Conservation (phyloP, 2,797 vertebrate species). For the Vespertilio murinus region DNA sequence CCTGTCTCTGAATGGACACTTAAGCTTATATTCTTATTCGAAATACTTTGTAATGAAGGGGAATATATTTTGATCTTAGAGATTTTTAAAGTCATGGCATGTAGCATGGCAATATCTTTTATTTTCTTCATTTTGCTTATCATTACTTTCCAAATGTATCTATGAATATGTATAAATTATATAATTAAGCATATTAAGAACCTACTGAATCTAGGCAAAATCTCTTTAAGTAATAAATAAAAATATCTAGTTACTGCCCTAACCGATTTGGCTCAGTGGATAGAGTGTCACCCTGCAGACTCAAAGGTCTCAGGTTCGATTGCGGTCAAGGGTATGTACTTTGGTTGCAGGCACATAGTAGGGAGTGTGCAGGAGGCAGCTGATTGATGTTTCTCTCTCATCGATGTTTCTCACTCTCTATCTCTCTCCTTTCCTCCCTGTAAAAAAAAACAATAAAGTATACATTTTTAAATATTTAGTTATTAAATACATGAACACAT, state of each 20-base stretch:
- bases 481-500: not conserved
- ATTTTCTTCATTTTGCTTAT: conserved; percentile 10
- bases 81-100: not conserved
- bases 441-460: too few relatives aligned
- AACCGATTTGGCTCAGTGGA: too few relatives aligned
- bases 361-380: too few relatives aligned
- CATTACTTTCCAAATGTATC: not conserved
- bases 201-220: not conserved
- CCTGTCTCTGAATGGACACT: not conserved
- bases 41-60: not conserved
- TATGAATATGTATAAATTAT: not conserved
- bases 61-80: not conserved
- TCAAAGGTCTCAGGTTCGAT: too few relatives aligned
- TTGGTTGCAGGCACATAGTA: too few relatives aligned
- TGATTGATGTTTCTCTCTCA: too few relatives aligned
- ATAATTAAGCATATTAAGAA: not conserved
- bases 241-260: not conserved
- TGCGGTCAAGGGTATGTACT: too few relatives aligned
- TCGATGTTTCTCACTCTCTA: too few relatives aligned
- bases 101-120: not conserved
- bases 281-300: too few relatives aligned
- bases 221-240: not conserved
- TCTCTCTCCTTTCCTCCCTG: too few relatives aligned
- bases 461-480: not conserved
- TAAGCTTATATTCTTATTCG: not conserved